phyloP scores from a whole-genome alignment of 1,140 invertebrate species.

The Drosophila nigromelanica region DNA sequence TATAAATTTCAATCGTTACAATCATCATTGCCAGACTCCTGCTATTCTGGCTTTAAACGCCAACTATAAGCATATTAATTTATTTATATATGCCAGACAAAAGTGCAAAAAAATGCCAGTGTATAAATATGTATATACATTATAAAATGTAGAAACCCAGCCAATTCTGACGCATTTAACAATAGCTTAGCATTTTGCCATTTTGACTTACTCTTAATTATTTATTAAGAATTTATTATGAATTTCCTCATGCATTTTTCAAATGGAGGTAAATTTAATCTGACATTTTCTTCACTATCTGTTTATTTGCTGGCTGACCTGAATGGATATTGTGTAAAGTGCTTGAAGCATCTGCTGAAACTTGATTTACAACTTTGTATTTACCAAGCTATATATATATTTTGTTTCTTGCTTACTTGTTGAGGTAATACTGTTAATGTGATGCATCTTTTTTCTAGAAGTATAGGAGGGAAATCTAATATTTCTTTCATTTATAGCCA shows the following conservation, averaged over 20 bases:
- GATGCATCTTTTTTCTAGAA: no score
- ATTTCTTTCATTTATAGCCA: no score
- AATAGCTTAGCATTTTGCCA: constrained; percentile 3
- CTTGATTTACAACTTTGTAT: neutral
- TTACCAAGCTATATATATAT: neutral
- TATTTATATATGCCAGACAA: constrained; percentile 60
- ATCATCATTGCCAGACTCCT: constrained; percentile 22
- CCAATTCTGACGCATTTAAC: neutral
- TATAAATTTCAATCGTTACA: constrained; percentile 71
- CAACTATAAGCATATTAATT: constrained; percentile 73
- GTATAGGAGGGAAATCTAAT: no score
- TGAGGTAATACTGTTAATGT: no score
- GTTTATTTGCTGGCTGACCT: neutral
- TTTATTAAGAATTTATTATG: constrained; percentile 31
- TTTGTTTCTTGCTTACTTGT: no score
- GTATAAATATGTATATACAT: constrained; percentile 1
- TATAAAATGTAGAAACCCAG: neutral
- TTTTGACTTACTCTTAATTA: constrained; percentile 21
- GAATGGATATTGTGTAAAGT: neutral
- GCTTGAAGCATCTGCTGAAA: neutral
- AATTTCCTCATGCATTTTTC: constrained; percentile 14
- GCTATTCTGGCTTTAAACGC: constrained; percentile 51
- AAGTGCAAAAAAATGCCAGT: constrained; percentile 7
- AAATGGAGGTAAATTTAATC: neutral
- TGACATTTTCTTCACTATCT: neutral